Evolutionary conservation across 2,113 vertebrate genomes (phyloP).

Genomic region (Syngnathoides biaculeatus): DNA sequence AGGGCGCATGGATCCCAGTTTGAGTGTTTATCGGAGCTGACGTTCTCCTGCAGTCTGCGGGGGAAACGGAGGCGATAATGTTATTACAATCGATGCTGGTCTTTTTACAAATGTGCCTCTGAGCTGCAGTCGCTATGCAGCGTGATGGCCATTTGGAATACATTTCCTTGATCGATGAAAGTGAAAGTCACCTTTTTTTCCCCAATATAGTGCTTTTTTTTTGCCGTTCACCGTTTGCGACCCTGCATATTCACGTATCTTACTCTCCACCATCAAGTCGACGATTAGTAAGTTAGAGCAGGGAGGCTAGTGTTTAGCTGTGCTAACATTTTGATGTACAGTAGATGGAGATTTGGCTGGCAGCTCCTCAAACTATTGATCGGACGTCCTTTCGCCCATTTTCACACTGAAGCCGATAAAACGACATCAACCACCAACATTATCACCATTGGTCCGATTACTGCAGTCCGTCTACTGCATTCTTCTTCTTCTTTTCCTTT

Average conservation of each 20-base stretch:
- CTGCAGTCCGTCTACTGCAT: not conserved
- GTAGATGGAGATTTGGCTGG: too few relatives aligned
- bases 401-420: too few relatives aligned
- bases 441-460: too few relatives aligned
- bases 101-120: slow-evolving; percentile 15
- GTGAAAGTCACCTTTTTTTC: not conserved
- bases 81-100: slow-evolving; percentile 16
- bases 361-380: too few relatives aligned
- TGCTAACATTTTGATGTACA: too few relatives aligned
- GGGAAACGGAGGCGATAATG: slow-evolving; percentile 23
- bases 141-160: not conserved
- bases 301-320: not conserved
- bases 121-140: slow-evolving; percentile 1
- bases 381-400: too few relatives aligned
- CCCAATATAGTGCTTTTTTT: not conserved
- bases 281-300: too few relatives aligned
- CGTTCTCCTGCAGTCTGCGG: slow-evolving; percentile 3
- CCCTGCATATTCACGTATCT: too few relatives aligned
- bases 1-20: not conserved
- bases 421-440: too few relatives aligned
- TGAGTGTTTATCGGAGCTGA: slow-evolving; percentile 26
- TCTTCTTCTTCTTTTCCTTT: too few relatives aligned
- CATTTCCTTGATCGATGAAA: not conserved
- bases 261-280: too few relatives aligned
- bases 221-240: too few relatives aligned